A percentile compares a stretch with the other conserved stretches of the same genome.
Conservation (phyloP, 2,888 invertebrate genomes). For the Hoplodrina blanda region DNA sequence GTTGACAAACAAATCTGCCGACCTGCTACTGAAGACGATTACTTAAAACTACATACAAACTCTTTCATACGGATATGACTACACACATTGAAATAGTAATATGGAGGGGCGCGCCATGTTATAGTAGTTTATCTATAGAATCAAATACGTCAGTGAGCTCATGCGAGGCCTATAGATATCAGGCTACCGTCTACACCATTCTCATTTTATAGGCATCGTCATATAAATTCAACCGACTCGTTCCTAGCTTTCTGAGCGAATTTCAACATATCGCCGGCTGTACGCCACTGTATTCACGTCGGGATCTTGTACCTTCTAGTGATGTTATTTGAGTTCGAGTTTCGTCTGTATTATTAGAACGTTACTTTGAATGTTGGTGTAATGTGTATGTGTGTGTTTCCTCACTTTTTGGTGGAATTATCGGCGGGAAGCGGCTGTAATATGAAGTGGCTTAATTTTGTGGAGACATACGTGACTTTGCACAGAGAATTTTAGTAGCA, state of each 20-base stretch:
- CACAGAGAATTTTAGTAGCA: not conserved
- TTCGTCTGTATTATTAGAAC: slow-evolving; percentile 49
- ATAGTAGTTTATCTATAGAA: too few relatives aligned
- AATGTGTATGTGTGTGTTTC: slow-evolving; percentile 53
- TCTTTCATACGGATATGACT: too few relatives aligned
- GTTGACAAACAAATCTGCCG: too few relatives aligned
- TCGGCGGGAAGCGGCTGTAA: slow-evolving; percentile 35
- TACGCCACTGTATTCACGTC: slow-evolving; percentile 36
- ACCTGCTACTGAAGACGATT: too few relatives aligned
- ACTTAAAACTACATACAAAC: too few relatives aligned
- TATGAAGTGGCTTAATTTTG: slow-evolving; percentile 51
- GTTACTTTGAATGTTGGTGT: slow-evolving; percentile 52
- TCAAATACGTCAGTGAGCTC: not conserved
- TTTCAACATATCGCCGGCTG: slow-evolving; percentile 50
- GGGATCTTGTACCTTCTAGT: slow-evolving; percentile 49
- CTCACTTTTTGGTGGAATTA: slow-evolving; percentile 41
- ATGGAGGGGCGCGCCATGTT: too few relatives aligned
- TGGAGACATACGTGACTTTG: slow-evolving; percentile 6
- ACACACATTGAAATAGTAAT: too few relatives aligned
- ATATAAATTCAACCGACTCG: slow-evolving; percentile 68
- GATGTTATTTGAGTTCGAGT: slow-evolving; percentile 58
- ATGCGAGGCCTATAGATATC: slow-evolving; percentile 46
- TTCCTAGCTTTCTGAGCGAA: slow-evolving; percentile 48
- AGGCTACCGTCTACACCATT: slow-evolving; percentile 65
- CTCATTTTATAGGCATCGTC: slow-evolving; percentile 70